Base-by-base conservation (phyloP, 2,888 invertebrate species). In the Tholera decimalis region DNA sequence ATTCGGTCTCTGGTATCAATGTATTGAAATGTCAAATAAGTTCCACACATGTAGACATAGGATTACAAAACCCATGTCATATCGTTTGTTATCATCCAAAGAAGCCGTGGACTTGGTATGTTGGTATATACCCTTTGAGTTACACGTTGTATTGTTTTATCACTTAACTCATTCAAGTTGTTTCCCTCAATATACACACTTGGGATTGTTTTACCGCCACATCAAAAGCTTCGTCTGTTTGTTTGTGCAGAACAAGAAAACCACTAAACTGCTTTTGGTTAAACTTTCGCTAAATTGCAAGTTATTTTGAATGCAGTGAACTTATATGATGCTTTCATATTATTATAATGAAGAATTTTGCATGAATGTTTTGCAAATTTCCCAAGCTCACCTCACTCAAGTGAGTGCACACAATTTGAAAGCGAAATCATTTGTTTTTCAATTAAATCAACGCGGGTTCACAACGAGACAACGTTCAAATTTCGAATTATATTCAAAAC, bases 151-250 rank as follows among this genome's bases (percentile, higher is more conserved):
- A n/a, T n/a, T n/a, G n/a, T n/a, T n/a, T n/a, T 35, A 15, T 35
- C 35, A 15, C 33, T 22, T 22, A 22, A 20, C 22, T 22, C 22
- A 37, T 5, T 5, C n/a, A 26, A 35, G 15, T 30, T 39, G 9
- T 43, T 33, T 49, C 3, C 0, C 20, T 4, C 30, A 59, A 33
- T 20, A 0, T 13, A 33, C 44, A 26, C 18, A 47, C 22, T 65
- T 43, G 2, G 13, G 1, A 73, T 43, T 20, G 51, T 66, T 53
- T 33, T 1, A 18, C 30, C 8, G 9, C 56, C 24, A 37, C 67
- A 37, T 13, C 56, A 37, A 56, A 66, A 53, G 75, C 30, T 26
- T 55, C 9, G 74, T 57, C 0, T 33, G 20, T 53, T 57, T 74
- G 47, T 56, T 51, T 30, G 3, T 24, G n/a, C n/a, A 26, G 5